Base-by-base conservation (phyloP, 2,797 vertebrate genomes). In the Pampus argenteus region DNA sequence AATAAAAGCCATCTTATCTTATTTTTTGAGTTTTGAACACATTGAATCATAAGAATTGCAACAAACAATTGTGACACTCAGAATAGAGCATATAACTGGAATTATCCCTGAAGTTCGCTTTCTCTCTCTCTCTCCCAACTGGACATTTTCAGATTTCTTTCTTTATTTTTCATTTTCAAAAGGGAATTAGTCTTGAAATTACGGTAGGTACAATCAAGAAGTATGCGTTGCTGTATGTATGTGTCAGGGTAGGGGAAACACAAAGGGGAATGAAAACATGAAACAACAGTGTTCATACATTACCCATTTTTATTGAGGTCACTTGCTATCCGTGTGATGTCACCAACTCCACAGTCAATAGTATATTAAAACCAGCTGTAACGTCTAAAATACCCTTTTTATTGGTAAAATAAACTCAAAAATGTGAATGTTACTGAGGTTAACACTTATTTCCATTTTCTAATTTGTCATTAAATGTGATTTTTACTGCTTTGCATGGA, bases 391-490 rank as follows among this genome's bases (percentile, higher is more conserved):
- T 34, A 9, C 17, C 0, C 2, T 11, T 10, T 9, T 29, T 52
- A 18, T 50, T 5, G 10, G 38, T 11, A 22, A 9, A 5, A 34
- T 5, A 9, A 29, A 20, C 22, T 40, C 45, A 22, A 40, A 29
- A 6, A 22, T 42, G 9, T 57, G 22, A 47, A 26, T 59, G 9
- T 18, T 47, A 28, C n/a, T 28, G 15, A 25, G 14, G 22, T 66
- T 48, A 13, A 14, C 2, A 50, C 3, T 15, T 28, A 52, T 52
- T 51, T n/a, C 18, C 14, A 51, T 57, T 14, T 38, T 31, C 38
- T 51, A 59, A 52, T 86, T 66, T 78, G 54, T 75, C 48, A 64
- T 65, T 74, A 64, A 48, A 74, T 69, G 29, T 67, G 47, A 26
- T 76, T 54, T 66, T 20, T 25, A 9, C 10, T 26, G 26, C 17